A percentile compares a stretch with the other conserved stretches of the same genome.
These are phyloP conservation scores for Drosophila atripex DNA, from an alignment of 2,888 invertebrate genomes.

Conservation along the genomic window DNA sequence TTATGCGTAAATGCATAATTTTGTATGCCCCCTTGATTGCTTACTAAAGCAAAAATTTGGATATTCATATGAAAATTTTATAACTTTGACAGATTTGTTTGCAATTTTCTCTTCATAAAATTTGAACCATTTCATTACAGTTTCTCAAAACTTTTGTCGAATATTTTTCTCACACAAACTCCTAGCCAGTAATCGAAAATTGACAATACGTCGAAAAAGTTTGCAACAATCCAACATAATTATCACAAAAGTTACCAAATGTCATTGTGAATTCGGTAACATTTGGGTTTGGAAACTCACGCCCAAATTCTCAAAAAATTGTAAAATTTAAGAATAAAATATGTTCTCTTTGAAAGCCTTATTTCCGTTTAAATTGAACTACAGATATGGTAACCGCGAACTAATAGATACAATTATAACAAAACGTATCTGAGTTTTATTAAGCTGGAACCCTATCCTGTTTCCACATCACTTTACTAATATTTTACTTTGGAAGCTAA, in stretches of 20 bases:
- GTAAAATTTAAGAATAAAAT: too few relatives aligned
- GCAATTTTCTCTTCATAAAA: conserved; percentile 10
- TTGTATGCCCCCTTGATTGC: not conserved
- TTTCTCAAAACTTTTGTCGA: conserved; percentile 16
- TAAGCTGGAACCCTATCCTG: too few relatives aligned
- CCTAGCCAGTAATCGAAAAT: conserved; percentile 13
- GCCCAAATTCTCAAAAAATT: not conserved
- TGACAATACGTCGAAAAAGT: conserved; percentile 6
- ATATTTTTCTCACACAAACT: conserved; percentile 5
- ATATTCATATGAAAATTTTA: conserved; percentile 24
- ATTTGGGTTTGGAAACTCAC: not conserved
- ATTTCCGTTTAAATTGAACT: too few relatives aligned
- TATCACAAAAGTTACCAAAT: conserved; percentile 10
- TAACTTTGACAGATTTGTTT: conserved; percentile 7
- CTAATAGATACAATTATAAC: too few relatives aligned
- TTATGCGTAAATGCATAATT: conserved; percentile 25
- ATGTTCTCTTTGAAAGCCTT: too few relatives aligned
- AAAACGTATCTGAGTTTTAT: too few relatives aligned
- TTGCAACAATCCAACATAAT: conserved; percentile 19
- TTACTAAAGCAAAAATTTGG: not conserved
- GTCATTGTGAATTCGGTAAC: not conserved
- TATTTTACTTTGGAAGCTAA: too few relatives aligned
- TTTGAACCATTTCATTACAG: conserved; percentile 15
- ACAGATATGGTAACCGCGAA: too few relatives aligned
- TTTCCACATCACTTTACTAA: too few relatives aligned